Evolutionary conservation across 1,140 invertebrate species (phyloP).

Genomic region (Philaenus spumarius): DNA sequence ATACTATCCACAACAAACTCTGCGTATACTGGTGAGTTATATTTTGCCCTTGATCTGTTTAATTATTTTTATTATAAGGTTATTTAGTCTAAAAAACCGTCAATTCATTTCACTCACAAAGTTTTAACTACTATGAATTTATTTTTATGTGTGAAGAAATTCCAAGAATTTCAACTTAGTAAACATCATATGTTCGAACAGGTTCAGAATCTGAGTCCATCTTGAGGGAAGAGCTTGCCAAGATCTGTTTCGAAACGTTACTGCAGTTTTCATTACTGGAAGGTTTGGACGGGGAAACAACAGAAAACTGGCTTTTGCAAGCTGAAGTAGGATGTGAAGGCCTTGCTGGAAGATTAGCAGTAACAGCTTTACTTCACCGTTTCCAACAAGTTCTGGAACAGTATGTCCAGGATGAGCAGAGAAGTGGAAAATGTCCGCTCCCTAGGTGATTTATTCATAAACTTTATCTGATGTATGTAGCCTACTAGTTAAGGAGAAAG

Average conservation of each 20-base stretch:
- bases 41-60: too few relatives aligned
- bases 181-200: conserved; percentile 37
- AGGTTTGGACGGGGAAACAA: conserved; percentile 48
- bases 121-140: too few relatives aligned
- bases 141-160: too few relatives aligned
- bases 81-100: too few relatives aligned
- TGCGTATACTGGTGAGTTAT: conserved; percentile 42
- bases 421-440: conserved; percentile 83
- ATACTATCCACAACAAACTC: conserved; percentile 70
- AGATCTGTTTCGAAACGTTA: conserved; percentile 92
- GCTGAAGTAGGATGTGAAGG: conserved; percentile 42
- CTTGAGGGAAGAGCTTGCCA: conserved; percentile 89
- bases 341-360: conserved; percentile 76
- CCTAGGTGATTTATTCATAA: conserved; percentile 58
- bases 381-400: conserved; percentile 89
- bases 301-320: background rate
- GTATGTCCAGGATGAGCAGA: conserved; percentile 81
- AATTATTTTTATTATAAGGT: too few relatives aligned
- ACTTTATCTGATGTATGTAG: too few relatives aligned
- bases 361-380: conserved; percentile 81
- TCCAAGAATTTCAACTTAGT: too few relatives aligned
- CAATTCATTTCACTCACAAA: too few relatives aligned
- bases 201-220: conserved; percentile 79
- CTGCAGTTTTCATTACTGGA: conserved; percentile 85
- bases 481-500: too few relatives aligned